A percentile compares a stretch with the other conserved stretches of the same genome.
phyloP scores from a whole-genome alignment of 2,888 invertebrate genomes.

The Aquatica leii region DNA sequence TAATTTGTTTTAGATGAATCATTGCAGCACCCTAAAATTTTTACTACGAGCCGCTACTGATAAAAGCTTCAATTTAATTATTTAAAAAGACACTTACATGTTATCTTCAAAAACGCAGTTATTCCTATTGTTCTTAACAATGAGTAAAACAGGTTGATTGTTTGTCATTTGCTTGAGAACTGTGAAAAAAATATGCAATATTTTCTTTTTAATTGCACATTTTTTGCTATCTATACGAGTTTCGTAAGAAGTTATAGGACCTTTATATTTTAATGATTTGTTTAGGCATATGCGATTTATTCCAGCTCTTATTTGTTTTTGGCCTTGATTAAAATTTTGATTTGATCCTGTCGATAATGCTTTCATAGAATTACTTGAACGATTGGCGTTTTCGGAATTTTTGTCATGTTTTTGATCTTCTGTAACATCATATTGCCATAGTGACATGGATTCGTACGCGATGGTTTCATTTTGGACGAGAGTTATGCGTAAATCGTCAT shows the following conservation, averaged over 20 bases:
- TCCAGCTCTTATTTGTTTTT: conserved; percentile 21
- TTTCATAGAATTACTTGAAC: not conserved
- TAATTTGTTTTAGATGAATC: not conserved
- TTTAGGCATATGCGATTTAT: conserved; percentile 3
- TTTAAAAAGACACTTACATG: conserved; percentile 55
- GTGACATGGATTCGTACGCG: not conserved
- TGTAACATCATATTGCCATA: not conserved
- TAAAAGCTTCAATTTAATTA: not conserved
- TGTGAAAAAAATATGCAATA: not conserved
- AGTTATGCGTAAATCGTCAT: not conserved
- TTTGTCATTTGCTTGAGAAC: not conserved
- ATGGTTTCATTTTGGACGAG: not conserved
- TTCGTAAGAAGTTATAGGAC: not conserved
- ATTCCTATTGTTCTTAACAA: conserved; percentile 63
- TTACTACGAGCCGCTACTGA: too few relatives aligned
- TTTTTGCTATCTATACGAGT: not conserved
- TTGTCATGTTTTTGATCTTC: not conserved
- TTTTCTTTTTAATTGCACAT: not conserved
- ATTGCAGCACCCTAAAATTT: too few relatives aligned
- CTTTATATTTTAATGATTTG: not conserved
- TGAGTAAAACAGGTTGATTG: not conserved
- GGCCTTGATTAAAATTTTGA: conserved; percentile 13
- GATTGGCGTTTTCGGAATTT: not conserved
- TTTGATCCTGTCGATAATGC: conserved; percentile 21
- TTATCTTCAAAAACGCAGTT: conserved; percentile 64